Conservation (phyloP, 1,140 invertebrate genomes). For the Nylanderia fulva region DNA sequence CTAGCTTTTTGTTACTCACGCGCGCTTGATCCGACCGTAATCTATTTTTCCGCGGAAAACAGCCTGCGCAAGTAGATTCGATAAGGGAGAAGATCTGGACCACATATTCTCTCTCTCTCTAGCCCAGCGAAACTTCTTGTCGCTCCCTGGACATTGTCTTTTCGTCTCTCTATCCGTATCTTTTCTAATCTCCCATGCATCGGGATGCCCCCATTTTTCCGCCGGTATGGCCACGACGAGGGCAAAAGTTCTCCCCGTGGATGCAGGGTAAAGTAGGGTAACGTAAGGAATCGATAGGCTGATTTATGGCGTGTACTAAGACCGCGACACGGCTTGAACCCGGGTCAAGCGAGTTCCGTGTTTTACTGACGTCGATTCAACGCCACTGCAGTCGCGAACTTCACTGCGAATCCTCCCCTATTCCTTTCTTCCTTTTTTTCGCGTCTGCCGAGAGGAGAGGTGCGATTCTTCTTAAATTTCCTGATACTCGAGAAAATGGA, state of each 20-base stretch:
- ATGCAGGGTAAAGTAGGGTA: constrained; percentile 3
- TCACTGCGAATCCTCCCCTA: neutral
- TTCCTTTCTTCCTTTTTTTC: constrained; percentile 26
- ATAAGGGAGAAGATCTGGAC: constrained; percentile 58
- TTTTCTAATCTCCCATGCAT: constrained; percentile 49
- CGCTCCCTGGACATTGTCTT: constrained; percentile 7
- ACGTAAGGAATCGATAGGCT: constrained; percentile 75
- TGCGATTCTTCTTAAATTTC: constrained; percentile 45
- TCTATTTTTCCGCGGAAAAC: constrained; percentile 58
- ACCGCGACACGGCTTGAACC: constrained; percentile 72
- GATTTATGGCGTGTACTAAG: constrained; percentile 77
- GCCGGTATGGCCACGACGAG: constrained; percentile 40
- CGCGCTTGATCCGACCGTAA: constrained; percentile 41
- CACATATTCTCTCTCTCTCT: neutral
- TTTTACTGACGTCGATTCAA: constrained; percentile 69
- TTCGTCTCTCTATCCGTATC: neutral
- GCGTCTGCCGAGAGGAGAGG: neutral
- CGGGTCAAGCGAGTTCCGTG: constrained; percentile 71
- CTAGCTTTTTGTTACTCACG: constrained; percentile 38
- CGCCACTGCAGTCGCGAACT: constrained; percentile 41
- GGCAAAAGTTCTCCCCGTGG: constrained; percentile 60
- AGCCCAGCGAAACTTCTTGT: constrained; percentile 60
- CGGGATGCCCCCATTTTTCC: constrained; percentile 51
- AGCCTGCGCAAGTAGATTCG: constrained; percentile 55
- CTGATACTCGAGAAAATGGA: constrained; percentile 52